Conservation (phyloP, 2,113 vertebrate genomes). For the Dipodomys spectabilis region DNA sequence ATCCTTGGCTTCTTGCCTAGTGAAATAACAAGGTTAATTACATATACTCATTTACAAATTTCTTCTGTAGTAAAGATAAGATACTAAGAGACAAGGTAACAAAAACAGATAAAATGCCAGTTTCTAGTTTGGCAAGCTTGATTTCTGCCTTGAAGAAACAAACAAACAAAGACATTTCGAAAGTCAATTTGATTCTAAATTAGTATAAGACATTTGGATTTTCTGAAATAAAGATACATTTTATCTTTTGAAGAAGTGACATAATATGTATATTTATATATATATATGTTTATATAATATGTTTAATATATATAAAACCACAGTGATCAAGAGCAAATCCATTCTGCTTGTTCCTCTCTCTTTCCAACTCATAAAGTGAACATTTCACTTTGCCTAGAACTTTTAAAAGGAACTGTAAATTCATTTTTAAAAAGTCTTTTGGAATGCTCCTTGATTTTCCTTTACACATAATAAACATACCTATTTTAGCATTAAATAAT, state of each 20-base stretch:
- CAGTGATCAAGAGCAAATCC: neutral
- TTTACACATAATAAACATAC: constrained; percentile 36
- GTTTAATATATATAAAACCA: neutral
- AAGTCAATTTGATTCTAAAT: neutral
- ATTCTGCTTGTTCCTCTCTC: neutral
- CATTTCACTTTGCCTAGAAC: constrained; percentile 51
- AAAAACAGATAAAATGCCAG: neutral
- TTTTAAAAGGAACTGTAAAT: constrained; percentile 53
- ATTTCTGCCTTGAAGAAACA: neutral
- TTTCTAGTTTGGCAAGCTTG: neutral
- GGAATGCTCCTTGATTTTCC: constrained; percentile 28
- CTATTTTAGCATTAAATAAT: neutral
- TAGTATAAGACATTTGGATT: neutral
- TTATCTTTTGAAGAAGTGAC: constrained; percentile 1
- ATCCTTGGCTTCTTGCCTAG: neutral
- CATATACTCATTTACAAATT: neutral
- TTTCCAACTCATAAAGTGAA: constrained; percentile 37
- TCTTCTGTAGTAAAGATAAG: neutral
- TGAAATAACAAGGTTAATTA: neutral
- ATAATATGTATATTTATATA: neutral
- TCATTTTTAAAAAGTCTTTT: constrained; percentile 62
- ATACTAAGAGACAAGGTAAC: neutral
- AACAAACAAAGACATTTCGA: neutral
- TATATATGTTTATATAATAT: too few relatives aligned
- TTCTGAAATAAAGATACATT: neutral